These are phyloP conservation scores for Eremophila alpestris DNA, from an alignment of 2,797 vertebrate genomes.

Conservation along the genomic window DNA sequence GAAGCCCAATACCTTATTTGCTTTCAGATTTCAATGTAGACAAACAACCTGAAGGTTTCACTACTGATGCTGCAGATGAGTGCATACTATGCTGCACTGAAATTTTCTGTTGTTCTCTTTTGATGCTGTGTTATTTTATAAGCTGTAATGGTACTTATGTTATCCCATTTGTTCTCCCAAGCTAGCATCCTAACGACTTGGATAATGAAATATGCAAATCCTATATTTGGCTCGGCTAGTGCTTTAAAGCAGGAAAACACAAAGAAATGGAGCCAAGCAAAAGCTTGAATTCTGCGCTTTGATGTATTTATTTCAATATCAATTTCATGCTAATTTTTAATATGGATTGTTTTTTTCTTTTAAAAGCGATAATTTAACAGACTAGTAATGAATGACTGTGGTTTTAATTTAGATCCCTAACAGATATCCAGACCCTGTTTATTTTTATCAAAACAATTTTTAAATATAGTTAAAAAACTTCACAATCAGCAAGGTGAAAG, in stretches of 20 bases:
- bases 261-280: neutral
- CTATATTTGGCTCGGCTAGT: neutral
- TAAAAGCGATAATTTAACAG: neutral
- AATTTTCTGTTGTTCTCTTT: neutral
- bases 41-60: neutral
- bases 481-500: neutral
- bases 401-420: neutral
- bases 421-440: neutral
- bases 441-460: neutral
- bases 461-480: neutral
- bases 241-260: neutral
- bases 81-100: neutral
- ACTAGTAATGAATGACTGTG: neutral
- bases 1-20: neutral
- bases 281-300: neutral
- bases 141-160: neutral
- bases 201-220: neutral
- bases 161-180: neutral
- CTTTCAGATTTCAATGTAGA: neutral
- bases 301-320: neutral
- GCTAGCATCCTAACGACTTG: neutral
- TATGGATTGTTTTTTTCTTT: neutral
- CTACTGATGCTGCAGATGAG: neutral
- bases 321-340: neutral
- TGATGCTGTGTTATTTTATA: neutral